Evolutionary conservation across 1,140 invertebrate genomes (phyloP), one percentile per base, ranked within the genome.

Genomic region (Caenorhabditis briggsae): DNA sequence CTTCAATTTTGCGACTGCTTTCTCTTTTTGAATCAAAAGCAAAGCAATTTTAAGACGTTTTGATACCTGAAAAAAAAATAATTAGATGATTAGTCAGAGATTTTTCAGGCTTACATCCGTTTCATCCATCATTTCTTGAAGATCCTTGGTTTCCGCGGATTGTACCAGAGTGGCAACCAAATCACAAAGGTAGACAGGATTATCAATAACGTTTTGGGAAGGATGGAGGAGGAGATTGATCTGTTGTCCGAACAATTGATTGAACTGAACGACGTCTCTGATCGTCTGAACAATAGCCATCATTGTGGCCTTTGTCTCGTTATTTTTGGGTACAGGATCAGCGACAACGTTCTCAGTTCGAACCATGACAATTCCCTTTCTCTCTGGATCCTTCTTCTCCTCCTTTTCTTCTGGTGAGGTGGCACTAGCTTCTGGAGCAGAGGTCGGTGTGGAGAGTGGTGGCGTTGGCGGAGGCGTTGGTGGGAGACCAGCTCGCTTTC

Each of bases 141-240:
- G 93, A 92, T 99, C 98, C 20, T 94, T 93, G 18, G 97, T 95
- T 91, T 98, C 97, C 11, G 96, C 96, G 59, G 96, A 96, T 46
- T 97, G 90, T 23, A 91, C 98, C 53, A 99, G 93, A 5, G 97
- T 96, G 12, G 97, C 97, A 58, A 97, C 97, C 48, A 98, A 94
- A 94, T 99, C 98, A 90, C 96, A 97, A 14, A 99, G 93, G 93
- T 98, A 99, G 25, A 99, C 96, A n/a, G 98, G 98, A 94, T 99
- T 98, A 93, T 99, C 98, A 33, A 98, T 96, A 20, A 98, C 96
- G 88, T 96, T 94, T 93, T 98, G 96, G 7, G 96, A 96, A 91
- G 97, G 96, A 91, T 98, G 96, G 88, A 99, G 94, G 95, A 99
- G 97, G 93, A 98, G 96, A 92, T 96, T 96, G 5, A 92, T 90